Evolutionary conservation across 2,797 vertebrate genomes (phyloP).

Genomic region (Acestrorhynchus altus): DNA sequence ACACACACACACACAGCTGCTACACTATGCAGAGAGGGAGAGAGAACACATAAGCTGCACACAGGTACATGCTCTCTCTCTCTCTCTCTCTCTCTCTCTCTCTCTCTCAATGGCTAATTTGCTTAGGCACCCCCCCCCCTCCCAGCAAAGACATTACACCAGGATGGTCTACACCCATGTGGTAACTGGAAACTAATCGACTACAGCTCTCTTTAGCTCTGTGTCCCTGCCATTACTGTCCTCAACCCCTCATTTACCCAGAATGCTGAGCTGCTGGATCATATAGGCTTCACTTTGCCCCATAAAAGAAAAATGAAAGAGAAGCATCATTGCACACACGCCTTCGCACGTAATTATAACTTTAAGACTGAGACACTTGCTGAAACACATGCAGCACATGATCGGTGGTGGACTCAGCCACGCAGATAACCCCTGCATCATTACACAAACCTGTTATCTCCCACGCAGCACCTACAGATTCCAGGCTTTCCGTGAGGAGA

Average conservation of each 20-base stretch:
- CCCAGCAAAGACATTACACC: constrained; percentile 4
- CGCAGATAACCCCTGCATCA: constrained; percentile 36
- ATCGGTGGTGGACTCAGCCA: constrained; percentile 4
- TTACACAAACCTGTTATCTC: constrained; percentile 65
- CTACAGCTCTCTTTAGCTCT: constrained; percentile 8
- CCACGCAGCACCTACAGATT: constrained; percentile 44
- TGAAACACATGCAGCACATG: constrained; percentile 18
- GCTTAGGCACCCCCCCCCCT: not conserved
- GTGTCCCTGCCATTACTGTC: constrained; percentile 25
- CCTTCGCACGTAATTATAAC: constrained; percentile 35
- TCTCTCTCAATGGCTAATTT: constrained; percentile 22
- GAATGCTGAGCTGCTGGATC: constrained; percentile 39
- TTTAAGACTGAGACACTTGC: constrained; percentile 8
- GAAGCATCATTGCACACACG: constrained; percentile 44
- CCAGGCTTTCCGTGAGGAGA: constrained; percentile 31
- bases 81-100: not conserved
- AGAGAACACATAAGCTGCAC: too few relatives aligned
- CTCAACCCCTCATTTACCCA: constrained; percentile 47
- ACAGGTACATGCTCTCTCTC: too few relatives aligned
- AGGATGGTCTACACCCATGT: constrained; percentile 11
- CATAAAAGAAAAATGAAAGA: constrained; percentile 53
- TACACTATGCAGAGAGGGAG: too few relatives aligned
- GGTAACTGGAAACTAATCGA: constrained; percentile 15
- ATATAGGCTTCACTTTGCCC: constrained; percentile 36
- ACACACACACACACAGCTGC: too few relatives aligned